Base-by-base conservation (phyloP, 2,888 invertebrate genomes). In the Gari tellinella region DNA sequence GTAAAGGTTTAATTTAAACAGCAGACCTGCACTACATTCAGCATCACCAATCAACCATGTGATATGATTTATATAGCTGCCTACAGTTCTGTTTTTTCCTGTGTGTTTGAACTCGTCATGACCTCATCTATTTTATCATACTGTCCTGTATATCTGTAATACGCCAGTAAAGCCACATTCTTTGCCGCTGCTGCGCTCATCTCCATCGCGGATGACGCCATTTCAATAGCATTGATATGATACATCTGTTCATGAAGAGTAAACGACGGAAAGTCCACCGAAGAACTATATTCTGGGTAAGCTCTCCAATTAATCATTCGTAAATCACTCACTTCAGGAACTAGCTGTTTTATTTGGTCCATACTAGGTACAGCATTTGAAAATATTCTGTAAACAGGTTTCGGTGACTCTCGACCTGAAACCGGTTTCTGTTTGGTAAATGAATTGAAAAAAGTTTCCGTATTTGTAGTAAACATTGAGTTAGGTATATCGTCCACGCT, bases 171-270 rank as follows among this genome's bases (percentile, higher is more conserved):
- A 12, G 95, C 95, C 26, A 94, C 93, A 90, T 95, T 95, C 85
- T 93, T 93, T 2, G 93, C 94, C 46, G 93, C 93, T 69, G 95
- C 93, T 8, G 93, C 93, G 86, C 93, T 93, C 94, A 94, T 95
- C 91, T 95, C 95, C 94, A 95, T 95, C 0, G 95, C 94, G 86
- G 94, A 94, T 0, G 94, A 94, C 1, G 94, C 93, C 93, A 94
- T 93, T 88, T 95, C 95, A 58, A 95, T 94, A 5, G 94, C 93
- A 91, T 94, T 95, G 0, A 94, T 88, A 83, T 95, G 93, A 86
- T 94, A 95, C 52, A 95, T 82, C 19, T 92, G 90, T 46, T 93
- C 91, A 79, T 93, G 89, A 12, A 94, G 86, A 48, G 93, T 91
- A 86, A 94, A 94, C 26, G 92, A 90, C 38, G 93, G 88, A 53